phyloP scores from a whole-genome alignment of 2,797 vertebrate genomes.

The Cirrhinus molitorella region DNA sequence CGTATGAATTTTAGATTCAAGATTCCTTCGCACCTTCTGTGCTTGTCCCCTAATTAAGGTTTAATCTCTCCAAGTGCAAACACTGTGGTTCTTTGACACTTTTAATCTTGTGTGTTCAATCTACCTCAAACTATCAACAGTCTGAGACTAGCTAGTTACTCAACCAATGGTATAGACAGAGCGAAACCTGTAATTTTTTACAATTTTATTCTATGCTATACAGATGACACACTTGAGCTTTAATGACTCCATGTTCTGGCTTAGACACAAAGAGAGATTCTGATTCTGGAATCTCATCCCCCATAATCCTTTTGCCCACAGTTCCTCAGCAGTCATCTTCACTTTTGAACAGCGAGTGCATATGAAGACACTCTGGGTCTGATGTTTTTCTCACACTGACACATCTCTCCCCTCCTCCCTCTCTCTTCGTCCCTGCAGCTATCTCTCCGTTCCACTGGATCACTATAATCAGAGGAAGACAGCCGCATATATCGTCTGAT shows the following conservation, averaged over 20 bases:
- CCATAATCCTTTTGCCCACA: conserved; percentile 8
- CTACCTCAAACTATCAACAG: not conserved
- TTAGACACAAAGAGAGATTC: not conserved
- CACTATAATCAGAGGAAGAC: conserved; percentile 60
- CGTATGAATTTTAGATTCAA: too few relatives aligned
- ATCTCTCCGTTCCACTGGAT: conserved; percentile 54
- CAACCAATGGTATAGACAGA: not conserved
- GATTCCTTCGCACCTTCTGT: too few relatives aligned
- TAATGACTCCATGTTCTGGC: conserved; percentile 5
- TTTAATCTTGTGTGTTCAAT: not conserved
- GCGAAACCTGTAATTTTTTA: not conserved
- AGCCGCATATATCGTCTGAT: conserved; percentile 52
- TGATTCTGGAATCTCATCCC: conserved; percentile 28
- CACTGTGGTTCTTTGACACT: not conserved
- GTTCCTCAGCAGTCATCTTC: conserved; percentile 40
- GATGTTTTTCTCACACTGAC: conserved; percentile 38
- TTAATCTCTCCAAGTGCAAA: not conserved
- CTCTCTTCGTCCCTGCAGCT: conserved; percentile 43
- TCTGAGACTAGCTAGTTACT: not conserved
- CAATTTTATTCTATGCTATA: not conserved
- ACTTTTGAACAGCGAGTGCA: conserved; percentile 9
- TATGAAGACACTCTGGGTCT: conserved; percentile 9
- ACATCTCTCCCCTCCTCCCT: conserved; percentile 25
- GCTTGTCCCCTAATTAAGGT: too few relatives aligned
- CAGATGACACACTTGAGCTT: not conserved